Base-by-base conservation (phyloP, 1,140 invertebrate species). In the Magallana ariakensis region DNA sequence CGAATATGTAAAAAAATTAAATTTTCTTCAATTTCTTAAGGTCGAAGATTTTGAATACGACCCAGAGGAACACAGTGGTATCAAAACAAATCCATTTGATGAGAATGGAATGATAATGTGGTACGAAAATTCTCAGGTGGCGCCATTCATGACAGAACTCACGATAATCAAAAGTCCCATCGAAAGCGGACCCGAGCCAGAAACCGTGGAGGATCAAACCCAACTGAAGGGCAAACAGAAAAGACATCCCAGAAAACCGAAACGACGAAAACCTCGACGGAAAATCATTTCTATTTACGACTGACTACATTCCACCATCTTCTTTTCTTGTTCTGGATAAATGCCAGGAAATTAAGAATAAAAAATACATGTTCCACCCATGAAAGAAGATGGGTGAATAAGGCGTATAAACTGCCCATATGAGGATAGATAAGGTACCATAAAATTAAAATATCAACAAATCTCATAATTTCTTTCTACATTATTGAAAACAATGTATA, bases 1-100 rank as follows among this genome's bases (percentile, higher is more conserved):
- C 33, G 1, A 46, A 46, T 46, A 2, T 46, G 33, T n/a, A n/a
- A 46, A 46, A 46, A 2, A 5, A 4, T 46, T 46, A 46, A 46
- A 4, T 46, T 75, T 66, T 66, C 22, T 10, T 70, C 33, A 13
- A 46, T 13, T 26, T 26, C 33, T 75, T 13, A 1, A 75, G 66
- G 22, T 75, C 0, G 66, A 75, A 13, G 22, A 26, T 33, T 13
- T 33, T 15, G 66, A 75, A 75, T 75, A 75, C 22, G 66, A 75
- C 66, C 66, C 66, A 1, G 66, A 75, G 8, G 66, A 75, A 33
- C 11, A 75, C 66, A 75, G 26, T 3, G 66, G 66, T 19, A 75
- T 75, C 33, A 75, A 75, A 26, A 75, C 66, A 26, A 75, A 75
- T 22, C 66, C 66, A 75, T 75, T 75, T 46, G 66, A 75, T 22